A percentile compares a stretch with the other conserved stretches of the same genome.
phyloP scores from a whole-genome alignment of 2,113 vertebrate species.

The Mesocricetus auratus region DNA sequence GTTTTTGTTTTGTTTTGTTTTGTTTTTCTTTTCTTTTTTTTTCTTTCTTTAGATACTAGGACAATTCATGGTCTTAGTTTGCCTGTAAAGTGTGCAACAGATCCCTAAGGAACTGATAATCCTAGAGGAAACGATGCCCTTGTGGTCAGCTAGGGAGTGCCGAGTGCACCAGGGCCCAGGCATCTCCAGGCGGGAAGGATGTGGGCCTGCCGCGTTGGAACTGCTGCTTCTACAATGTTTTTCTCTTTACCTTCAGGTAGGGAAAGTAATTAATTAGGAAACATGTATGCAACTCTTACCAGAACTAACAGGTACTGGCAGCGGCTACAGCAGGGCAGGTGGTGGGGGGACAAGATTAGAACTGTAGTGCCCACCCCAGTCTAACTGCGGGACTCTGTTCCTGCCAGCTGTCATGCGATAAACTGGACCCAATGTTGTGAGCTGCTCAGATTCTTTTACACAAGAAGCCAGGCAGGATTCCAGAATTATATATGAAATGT shows the following conservation, averaged over 20 bases:
- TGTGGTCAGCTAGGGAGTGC: background rate
- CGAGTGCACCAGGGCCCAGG: background rate
- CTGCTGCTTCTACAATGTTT: background rate
- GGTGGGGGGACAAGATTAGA: background rate
- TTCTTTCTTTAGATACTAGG: constrained; percentile 22
- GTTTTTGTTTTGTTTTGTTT: background rate
- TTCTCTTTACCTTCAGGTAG: background rate
- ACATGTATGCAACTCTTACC: too few relatives aligned
- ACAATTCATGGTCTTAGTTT: constrained; percentile 45
- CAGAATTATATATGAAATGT: background rate
- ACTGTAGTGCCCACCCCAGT: too few relatives aligned
- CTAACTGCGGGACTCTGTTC: background rate
- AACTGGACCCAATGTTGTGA: background rate
- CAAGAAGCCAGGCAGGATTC: constrained; percentile 15
- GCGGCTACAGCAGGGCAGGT: background rate
- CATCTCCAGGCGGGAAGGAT: background rate
- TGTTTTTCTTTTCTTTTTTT: background rate
- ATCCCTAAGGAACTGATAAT: background rate
- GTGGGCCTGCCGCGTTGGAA: background rate
- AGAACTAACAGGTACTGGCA: background rate
- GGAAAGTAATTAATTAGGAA: background rate
- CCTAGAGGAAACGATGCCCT: constrained; percentile 47
- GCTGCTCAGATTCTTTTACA: background rate
- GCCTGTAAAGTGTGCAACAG: constrained; percentile 33
- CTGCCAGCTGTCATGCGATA: too few relatives aligned